These are phyloP conservation scores for Trissoscelio sp. DNA, from an alignment of 2,888 invertebrate genomes.

Conservation along the genomic window DNA sequence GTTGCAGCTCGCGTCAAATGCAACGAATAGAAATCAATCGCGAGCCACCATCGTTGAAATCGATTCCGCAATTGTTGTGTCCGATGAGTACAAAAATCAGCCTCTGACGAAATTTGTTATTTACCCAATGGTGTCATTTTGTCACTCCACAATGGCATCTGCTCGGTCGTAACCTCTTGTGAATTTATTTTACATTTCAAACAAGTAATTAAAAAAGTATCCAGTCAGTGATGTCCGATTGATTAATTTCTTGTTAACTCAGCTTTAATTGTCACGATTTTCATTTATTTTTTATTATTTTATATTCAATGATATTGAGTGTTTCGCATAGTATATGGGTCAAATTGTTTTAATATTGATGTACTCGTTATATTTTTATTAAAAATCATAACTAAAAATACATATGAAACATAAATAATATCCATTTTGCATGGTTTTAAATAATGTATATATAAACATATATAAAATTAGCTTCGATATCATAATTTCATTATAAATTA, in stretches of 20 bases:
- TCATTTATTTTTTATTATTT: conserved; percentile 21
- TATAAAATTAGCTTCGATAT: no score
- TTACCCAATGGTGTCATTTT: conserved; percentile 52
- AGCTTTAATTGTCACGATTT: conserved; percentile 9
- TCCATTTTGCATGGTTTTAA: no score
- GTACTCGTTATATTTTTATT: no score
- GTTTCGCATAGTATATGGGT: no score
- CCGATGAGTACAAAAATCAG: conserved; percentile 25
- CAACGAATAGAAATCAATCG: conserved; percentile 63
- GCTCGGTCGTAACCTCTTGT: conserved; percentile 16
- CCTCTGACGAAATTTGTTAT: conserved; percentile 46
- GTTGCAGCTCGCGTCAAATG: conserved; percentile 48
- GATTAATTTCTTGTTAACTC: conserved; percentile 42
- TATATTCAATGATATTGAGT: no score
- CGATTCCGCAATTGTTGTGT: conserved; percentile 62
- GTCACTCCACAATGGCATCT: conserved; percentile 45
- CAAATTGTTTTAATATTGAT: no score
- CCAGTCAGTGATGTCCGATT: conserved; percentile 5
- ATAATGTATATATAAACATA: no score
- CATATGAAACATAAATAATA: no score
- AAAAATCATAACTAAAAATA: no score
- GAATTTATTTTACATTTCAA: conserved; percentile 44
- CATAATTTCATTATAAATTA: no score
- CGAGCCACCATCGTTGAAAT: conserved; percentile 49
- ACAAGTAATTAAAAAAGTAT: conserved; percentile 53